phyloP scores from a whole-genome alignment of 2,797 vertebrate genomes.

The Eulemur albifrons region DNA sequence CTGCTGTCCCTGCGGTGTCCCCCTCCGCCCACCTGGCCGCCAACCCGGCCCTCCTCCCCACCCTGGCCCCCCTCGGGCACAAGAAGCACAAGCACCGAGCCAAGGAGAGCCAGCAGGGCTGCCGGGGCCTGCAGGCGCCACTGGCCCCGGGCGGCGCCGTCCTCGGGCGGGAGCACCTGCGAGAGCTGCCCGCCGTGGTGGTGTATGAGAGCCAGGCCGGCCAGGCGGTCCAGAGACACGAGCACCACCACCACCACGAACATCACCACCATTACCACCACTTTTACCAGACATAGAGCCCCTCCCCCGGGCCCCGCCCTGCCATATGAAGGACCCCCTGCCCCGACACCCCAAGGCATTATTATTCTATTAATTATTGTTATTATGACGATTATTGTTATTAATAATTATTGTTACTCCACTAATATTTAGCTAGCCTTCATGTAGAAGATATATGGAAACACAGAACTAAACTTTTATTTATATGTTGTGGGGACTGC shows the following conservation, averaged over 20 bases:
- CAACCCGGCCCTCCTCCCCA: conserved; percentile 89
- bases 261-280: conserved; percentile 99
- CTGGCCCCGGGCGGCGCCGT: conserved; percentile 77
- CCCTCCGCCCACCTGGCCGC: conserved; percentile 87
- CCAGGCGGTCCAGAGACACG: conserved; percentile 96
- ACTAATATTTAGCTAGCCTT: conserved; percentile 84
- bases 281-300: conserved; percentile 96
- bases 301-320: background rate
- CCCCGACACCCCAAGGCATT: conserved; percentile 75
- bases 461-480: conserved; percentile 83
- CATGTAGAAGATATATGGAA: conserved; percentile 84
- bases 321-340: conserved; percentile 77
- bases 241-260: conserved; percentile 98
- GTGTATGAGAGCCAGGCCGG: conserved; percentile 93
- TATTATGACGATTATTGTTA: conserved; percentile 78
- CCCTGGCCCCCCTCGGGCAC: conserved; percentile 90
- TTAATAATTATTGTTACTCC: conserved; percentile 84
- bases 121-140: conserved; percentile 87
- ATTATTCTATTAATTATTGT: conserved; percentile 79
- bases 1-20: conserved; percentile 81
- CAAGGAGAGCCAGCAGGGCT: conserved; percentile 91
- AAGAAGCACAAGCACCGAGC: conserved; percentile 95
- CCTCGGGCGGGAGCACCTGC: conserved; percentile 93
- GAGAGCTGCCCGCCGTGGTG: conserved; percentile 93
- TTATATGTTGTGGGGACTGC: conserved; percentile 84